Evolutionary conservation across 2,888 invertebrate genomes (phyloP).

Genomic region (Physocephala rufipes): DNA sequence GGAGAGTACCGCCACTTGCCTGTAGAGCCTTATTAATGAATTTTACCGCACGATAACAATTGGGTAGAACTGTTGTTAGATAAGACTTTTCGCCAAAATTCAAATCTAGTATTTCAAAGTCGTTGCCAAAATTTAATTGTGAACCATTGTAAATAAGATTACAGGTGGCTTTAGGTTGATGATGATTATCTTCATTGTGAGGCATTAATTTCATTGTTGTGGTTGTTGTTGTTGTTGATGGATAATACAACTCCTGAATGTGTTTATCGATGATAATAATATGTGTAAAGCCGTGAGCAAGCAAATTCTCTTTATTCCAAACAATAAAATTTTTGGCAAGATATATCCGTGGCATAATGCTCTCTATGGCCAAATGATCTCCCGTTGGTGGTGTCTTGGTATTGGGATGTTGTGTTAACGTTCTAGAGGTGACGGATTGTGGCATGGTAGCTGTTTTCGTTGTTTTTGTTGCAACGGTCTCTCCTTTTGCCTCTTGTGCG

Average conservation of each 20-base stretch:
- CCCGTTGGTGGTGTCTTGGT: slow-evolving; percentile 24
- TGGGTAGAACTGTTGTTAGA: slow-evolving; percentile 56
- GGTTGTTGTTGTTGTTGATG: slow-evolving; percentile 41
- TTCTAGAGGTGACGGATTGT: neutral
- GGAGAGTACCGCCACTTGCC: slow-evolving; percentile 50
- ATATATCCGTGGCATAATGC: slow-evolving; percentile 55
- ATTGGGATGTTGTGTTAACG: neutral
- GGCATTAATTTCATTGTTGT: slow-evolving; percentile 31
- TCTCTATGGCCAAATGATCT: slow-evolving; percentile 47
- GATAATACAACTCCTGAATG: slow-evolving; percentile 52
- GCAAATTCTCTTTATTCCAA: slow-evolving; percentile 53
- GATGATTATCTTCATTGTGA: slow-evolving; percentile 33
- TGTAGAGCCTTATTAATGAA: slow-evolving; percentile 55
- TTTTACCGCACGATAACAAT: slow-evolving; percentile 57
- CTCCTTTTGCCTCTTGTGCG: too few relatives aligned
- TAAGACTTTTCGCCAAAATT: slow-evolving; percentile 58
- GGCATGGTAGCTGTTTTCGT: too few relatives aligned
- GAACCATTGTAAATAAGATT: neutral
- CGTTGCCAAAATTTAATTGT: slow-evolving; percentile 46
- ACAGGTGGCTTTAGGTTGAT: slow-evolving; percentile 26
- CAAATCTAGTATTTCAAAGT: slow-evolving; percentile 53
- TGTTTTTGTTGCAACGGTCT: too few relatives aligned
- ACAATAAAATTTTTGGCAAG: slow-evolving; percentile 51
- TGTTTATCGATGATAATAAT: slow-evolving; percentile 57
- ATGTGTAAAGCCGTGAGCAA: slow-evolving; percentile 53